phyloP scores from a whole-genome alignment of 2,797 vertebrate species.

The Nasua narica region DNA sequence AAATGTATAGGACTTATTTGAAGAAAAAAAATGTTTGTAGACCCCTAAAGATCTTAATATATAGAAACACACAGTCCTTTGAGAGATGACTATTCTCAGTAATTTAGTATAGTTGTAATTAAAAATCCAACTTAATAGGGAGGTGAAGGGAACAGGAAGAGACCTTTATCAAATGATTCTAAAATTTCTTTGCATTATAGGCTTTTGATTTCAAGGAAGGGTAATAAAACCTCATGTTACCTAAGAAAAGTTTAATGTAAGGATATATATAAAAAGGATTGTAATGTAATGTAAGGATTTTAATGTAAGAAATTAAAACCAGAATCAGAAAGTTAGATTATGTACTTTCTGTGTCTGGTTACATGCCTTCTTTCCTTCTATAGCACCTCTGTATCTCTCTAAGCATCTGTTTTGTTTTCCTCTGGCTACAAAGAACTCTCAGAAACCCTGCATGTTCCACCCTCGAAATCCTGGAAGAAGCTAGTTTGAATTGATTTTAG shows the following conservation, averaged over 20 bases:
- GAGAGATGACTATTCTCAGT: background rate
- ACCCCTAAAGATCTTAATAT: background rate
- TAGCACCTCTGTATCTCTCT: background rate
- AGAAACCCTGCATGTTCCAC: background rate
- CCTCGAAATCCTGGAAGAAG: background rate
- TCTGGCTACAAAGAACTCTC: background rate
- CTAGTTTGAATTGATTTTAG: background rate
- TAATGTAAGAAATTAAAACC: background rate
- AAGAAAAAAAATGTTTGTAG: constrained; percentile 34
- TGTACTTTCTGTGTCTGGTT: background rate
- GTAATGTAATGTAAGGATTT: too few relatives aligned
- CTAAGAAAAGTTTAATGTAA: constrained; percentile 14
- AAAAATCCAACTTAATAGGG: background rate
- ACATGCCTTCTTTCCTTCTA: background rate
- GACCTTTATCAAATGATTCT: background rate
- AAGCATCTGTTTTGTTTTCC: background rate
- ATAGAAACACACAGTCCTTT: background rate
- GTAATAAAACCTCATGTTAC: background rate
- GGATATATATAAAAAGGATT: background rate
- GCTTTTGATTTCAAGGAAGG: background rate
- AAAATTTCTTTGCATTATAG: background rate
- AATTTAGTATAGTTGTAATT: background rate
- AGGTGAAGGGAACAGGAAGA: background rate
- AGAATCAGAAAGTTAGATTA: background rate
- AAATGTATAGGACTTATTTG: background rate